A percentile compares a stretch with the other conserved stretches of the same genome.
phyloP scores from a whole-genome alignment of 2,888 invertebrate genomes.

The Patella ulyssiponensis region DNA sequence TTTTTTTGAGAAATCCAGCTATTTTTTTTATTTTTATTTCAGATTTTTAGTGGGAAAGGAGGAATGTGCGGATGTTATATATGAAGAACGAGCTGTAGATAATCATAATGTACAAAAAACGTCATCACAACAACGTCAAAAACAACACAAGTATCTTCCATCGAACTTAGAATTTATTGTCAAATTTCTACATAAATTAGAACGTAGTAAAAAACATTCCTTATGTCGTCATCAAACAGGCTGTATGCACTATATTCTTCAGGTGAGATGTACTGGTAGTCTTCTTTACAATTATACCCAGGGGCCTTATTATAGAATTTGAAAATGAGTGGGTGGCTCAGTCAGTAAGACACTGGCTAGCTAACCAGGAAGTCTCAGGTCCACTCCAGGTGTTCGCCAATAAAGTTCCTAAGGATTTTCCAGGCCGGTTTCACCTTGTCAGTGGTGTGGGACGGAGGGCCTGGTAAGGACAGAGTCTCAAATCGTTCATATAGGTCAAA shows the following conservation, averaged over 20 bases:
- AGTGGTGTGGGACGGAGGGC: no score
- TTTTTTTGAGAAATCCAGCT: no score
- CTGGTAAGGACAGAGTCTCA: no score
- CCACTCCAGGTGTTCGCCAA: no score
- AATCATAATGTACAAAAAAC: conserved; percentile 12
- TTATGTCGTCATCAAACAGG: conserved; percentile 51
- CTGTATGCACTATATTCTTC: conserved; percentile 51
- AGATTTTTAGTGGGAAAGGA: conserved; percentile 37
- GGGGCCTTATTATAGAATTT: no score
- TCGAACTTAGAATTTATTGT: not conserved
- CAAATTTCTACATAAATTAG: not conserved
- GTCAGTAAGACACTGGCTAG: no score
- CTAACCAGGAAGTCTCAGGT: no score
- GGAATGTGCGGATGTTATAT: conserved; percentile 29
- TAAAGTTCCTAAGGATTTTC: no score
- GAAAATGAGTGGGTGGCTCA: no score
- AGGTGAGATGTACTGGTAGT: conserved; percentile 41
- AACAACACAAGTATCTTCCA: not conserved
- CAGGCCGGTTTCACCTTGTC: no score
- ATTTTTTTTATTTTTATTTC: not conserved
- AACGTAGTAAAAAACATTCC: conserved; percentile 41
- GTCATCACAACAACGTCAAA: not conserved
- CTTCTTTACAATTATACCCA: not conserved
- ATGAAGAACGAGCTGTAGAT: conserved; percentile 22
- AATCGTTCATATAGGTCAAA: no score